These are phyloP conservation scores for Mus pahari DNA, from an alignment of 2,113 vertebrate genomes.

Conservation along the genomic window DNA sequence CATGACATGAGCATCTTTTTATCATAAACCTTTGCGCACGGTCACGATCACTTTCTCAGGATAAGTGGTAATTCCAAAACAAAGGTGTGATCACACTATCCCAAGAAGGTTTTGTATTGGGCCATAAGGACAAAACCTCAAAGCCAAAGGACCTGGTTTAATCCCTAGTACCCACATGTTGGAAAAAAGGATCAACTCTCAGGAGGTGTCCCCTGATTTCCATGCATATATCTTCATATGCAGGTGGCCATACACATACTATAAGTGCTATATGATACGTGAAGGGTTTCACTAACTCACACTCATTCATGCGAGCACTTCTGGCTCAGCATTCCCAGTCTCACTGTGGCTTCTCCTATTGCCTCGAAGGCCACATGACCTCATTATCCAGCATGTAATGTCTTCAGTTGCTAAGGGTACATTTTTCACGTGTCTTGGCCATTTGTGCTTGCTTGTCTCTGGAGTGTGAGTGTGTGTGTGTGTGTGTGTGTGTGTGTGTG, in stretches of 20 bases:
- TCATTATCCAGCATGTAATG: neutral
- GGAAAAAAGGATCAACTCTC: neutral
- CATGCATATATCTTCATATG: neutral
- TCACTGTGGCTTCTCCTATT: neutral
- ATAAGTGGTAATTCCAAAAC: neutral
- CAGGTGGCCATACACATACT: neutral
- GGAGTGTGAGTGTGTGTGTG: no score
- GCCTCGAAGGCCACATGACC: neutral
- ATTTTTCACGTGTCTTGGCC: neutral
- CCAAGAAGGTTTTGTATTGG: neutral
- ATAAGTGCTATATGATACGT: neutral
- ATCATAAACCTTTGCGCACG: neutral
- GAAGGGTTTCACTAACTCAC: neutral
- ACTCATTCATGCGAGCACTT: neutral
- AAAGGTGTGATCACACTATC: neutral
- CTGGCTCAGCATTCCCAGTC: neutral
- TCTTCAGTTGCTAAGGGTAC: conserved; percentile 18
- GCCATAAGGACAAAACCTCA: neutral
- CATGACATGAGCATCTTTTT: neutral
- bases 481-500: no score
- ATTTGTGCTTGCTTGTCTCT: neutral
- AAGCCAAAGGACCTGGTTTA: neutral
- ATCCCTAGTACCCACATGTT: neutral
- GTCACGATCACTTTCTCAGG: neutral
- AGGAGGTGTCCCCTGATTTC: neutral